A percentile compares a stretch with the other conserved stretches of the same genome.
Conservation (phyloP, 2,113 vertebrate genomes). For the Bucco capensis region DNA sequence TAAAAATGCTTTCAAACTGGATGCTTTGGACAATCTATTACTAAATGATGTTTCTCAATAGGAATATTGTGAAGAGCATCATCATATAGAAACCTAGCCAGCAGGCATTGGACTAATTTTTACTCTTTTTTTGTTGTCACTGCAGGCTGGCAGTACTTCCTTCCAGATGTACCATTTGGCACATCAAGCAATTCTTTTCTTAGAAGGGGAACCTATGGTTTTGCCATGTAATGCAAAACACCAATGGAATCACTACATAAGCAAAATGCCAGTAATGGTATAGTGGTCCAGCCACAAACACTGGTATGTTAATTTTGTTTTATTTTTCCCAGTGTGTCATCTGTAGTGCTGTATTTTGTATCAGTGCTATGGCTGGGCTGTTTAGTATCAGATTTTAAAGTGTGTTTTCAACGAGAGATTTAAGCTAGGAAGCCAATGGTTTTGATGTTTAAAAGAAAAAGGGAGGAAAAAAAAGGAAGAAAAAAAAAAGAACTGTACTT, state of each 20-base stretch:
- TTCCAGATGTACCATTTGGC: constrained; percentile 84
- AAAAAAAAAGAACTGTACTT: neutral
- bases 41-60: constrained; percentile 57
- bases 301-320: constrained; percentile 85
- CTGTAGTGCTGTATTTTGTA: constrained; percentile 60
- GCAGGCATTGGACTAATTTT: constrained; percentile 22
- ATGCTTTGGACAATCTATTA: constrained; percentile 14
- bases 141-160: constrained; percentile 67
- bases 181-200: constrained; percentile 72
- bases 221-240: constrained; percentile 76
- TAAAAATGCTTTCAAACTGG: constrained; percentile 70
- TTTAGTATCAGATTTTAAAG: constrained; percentile 54
- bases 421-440: neutral
- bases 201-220: constrained; percentile 68
- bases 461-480: no score
- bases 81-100: constrained; percentile 66
- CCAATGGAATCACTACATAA: constrained; percentile 88
- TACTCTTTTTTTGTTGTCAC: constrained; percentile 33
- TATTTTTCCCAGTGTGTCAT: constrained; percentile 75
- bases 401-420: constrained; percentile 7
- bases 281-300: constrained; percentile 84
- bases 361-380: constrained; percentile 4
- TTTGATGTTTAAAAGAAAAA: neutral
- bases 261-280: constrained; percentile 86
- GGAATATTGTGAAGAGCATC: constrained; percentile 66